These are phyloP conservation scores for Platynereis dumerilii DNA, from an alignment of 2,888 invertebrate genomes.

Conservation along the genomic window DNA sequence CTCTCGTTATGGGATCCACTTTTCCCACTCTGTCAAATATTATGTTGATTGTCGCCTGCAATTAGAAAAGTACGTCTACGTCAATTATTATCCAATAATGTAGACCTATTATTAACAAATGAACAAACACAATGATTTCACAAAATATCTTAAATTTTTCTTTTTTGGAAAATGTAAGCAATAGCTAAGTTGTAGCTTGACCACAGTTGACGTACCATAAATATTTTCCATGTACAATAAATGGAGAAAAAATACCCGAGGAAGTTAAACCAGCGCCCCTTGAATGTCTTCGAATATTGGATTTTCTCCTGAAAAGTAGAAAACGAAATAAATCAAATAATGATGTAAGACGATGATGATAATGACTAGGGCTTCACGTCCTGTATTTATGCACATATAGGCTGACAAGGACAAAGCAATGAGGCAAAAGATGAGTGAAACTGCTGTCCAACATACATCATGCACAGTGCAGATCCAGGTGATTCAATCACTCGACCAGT, in stretches of 20 bases:
- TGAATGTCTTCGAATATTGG: conserved; percentile 90
- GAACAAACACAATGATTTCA: neutral
- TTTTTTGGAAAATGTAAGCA: no score
- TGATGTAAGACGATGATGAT: no score
- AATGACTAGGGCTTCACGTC: no score
- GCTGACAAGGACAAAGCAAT: no score
- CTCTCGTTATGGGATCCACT: conserved; percentile 96
- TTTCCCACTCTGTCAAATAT: conserved; percentile 98
- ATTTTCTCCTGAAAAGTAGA: conserved; percentile 70
- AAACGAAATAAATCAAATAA: no score
- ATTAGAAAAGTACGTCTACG: conserved; percentile 12
- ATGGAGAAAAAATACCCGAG: conserved; percentile 97
- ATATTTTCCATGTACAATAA: conserved; percentile 99
- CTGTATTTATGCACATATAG: no score
- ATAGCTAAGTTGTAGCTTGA: no score
- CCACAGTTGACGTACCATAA: conserved; percentile 92
- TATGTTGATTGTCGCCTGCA: conserved; percentile 95
- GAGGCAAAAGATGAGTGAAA: no score
- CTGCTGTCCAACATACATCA: no score
- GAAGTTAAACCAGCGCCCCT: conserved; percentile 98
- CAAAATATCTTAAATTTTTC: no score
- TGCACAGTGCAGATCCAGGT: no score
- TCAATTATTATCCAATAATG: neutral
- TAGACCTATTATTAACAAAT: neutral
- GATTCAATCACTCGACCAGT: no score